phyloP scores from a whole-genome alignment of 2,797 vertebrate species.

The Perodicticus potto region DNA sequence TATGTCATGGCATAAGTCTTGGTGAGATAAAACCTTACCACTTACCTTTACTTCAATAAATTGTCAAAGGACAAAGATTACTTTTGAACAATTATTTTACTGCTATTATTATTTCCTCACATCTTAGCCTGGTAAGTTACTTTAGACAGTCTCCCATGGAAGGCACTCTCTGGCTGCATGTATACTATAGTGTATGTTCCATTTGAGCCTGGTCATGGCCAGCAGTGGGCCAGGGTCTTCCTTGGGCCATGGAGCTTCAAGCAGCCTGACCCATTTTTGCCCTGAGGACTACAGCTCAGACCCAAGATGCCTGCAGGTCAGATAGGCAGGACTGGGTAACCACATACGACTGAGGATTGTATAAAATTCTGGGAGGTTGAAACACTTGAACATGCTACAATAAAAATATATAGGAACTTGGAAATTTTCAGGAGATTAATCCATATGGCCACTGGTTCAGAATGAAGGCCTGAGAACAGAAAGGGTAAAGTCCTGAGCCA shows the following conservation, averaged over 20 bases:
- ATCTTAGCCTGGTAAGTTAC: not conserved
- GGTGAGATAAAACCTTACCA: not conserved
- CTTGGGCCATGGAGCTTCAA: not conserved
- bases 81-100: not conserved
- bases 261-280: not conserved
- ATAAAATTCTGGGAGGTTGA: not conserved
- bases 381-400: not conserved
- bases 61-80: not conserved
- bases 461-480: not conserved
- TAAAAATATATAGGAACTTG: not conserved
- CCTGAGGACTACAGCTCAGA: not conserved
- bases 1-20: not conserved
- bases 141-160: not conserved
- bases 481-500: not conserved
- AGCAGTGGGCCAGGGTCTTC: not conserved
- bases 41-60: not conserved
- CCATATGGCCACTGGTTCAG: not conserved
- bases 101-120: not conserved
- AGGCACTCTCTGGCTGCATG: not conserved
- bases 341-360: not conserved
- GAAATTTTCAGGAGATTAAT: not conserved
- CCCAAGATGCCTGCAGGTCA: not conserved
- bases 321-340: fast-evolving
- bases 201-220: not conserved
- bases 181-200: not conserved